phyloP scores from a whole-genome alignment of 2,888 invertebrate genomes.

The Trachelus tabidus region DNA sequence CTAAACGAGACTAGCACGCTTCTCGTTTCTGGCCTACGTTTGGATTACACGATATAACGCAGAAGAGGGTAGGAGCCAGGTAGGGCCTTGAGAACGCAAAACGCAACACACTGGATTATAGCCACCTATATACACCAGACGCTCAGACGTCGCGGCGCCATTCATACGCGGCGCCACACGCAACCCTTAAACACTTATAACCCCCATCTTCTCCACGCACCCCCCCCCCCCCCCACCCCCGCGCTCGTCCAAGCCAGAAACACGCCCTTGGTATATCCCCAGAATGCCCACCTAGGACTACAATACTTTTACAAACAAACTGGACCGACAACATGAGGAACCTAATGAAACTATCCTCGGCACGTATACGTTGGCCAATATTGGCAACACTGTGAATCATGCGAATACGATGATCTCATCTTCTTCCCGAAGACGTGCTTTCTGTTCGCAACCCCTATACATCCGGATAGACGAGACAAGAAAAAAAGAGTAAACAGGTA shows the following conservation, averaged over 20 bases:
- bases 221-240: neutral
- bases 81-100: neutral
- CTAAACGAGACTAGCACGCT: neutral
- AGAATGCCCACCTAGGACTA: neutral
- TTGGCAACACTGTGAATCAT: neutral
- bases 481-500: neutral
- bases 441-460: neutral
- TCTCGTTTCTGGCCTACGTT: neutral
- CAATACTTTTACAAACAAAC: neutral
- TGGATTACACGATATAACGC: neutral
- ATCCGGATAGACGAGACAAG: neutral
- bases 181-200: slow-evolving; percentile 56
- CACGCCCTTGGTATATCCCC: neutral
- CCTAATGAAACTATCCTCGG: neutral
- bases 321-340: neutral
- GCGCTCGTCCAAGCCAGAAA: neutral
- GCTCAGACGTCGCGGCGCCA: slow-evolving; percentile 63
- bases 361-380: neutral
- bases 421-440: neutral
- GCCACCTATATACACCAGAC: slow-evolving; percentile 13
- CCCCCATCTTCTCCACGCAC: slow-evolving; percentile 19
- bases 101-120: neutral
- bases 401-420: neutral
- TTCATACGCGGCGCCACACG: slow-evolving; percentile 62
- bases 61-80: neutral